Base-by-base conservation (phyloP, 1,140 invertebrate species). In the Drosophila bifasciata region DNA sequence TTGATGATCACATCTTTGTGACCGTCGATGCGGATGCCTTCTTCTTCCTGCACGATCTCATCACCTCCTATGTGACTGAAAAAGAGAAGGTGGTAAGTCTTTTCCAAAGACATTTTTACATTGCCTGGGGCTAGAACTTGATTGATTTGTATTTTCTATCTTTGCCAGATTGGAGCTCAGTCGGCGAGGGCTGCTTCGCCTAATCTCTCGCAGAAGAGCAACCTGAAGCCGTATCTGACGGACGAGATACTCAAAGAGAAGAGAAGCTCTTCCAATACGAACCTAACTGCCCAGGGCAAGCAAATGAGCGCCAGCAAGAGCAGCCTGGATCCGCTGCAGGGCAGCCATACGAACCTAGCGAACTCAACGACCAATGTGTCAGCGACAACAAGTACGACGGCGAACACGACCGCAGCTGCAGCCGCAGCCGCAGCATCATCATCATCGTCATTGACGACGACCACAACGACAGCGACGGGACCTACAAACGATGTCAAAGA, bases 1-100 rank as follows among this genome's bases (percentile, higher is more conserved):
- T 99, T 93, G 97, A 99, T 91, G 98, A 99, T 92, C 98, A 99
- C 90, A 99, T 99, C 79, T 98, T 98, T 92, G 98, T 99, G 57
- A 98, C 98, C 1, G 97, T 99, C 63, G 98, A 99, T 93, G 98
- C 98, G 0, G 98, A 99, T 92, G 97, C 97, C 13, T 99, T 99
- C 92, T 97, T 99, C 92, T 99, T 99, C 91, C 93, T 99, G 41
- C 98, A 99, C 91, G 98, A 99, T 92, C 93, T 99, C 23, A 98
- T 99, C 51, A 97, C 96, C 0, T 97, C 97, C 0, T 99, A 99
- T 90, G 95, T 99, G 13, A 97, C 96, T 91, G 97, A 98, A 92
- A 97, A 97, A 91, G 96, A 97, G 81, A 93, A 94, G 93, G 94
- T 97, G 91, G 96, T 97, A 92, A 93, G 94, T 93, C 5, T 21